Evolutionary conservation across 2,797 vertebrate species (phyloP), one percentile per base, ranked within the genome.

Genomic region (Parambassis ranga): DNA sequence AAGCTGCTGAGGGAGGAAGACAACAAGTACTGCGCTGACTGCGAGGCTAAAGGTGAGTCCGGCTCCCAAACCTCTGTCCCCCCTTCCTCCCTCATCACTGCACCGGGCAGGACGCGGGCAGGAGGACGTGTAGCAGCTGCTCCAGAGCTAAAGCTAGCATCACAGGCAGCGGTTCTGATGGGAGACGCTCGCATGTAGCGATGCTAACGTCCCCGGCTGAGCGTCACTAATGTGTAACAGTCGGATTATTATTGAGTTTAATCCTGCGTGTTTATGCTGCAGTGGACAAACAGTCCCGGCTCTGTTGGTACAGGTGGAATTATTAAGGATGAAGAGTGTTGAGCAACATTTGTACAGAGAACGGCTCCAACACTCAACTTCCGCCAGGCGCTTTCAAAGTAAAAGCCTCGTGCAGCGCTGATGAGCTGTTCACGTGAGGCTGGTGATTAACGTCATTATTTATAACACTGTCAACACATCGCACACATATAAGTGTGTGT

Each of bases 11-110:
- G 94, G 39, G 94, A 96, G 47, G 92, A 95, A 37, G 91, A 95
- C 84, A 96, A 97, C 91, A 97, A 96, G 88, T 93, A 92, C 85
- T 97, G 95, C 70, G 95, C 95, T 4, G 95, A 97, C 93, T 97
- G 95, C 58, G 94, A 95, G 85, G 95, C 95, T 5, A 97, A 96
- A 91, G 95, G 95, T 95, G 73, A 76, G 58, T 9, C 10, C 1
- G 18, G 7, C 59, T 8, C 11, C 3, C n/a, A 15, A 11, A 14
- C 0, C 43, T 6, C 2, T 27, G 22, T n/a, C n/a, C n/a, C n/a
- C n/a, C n/a, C n/a, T n/a, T n/a, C n/a, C n/a, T n/a, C n/a, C n/a
- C n/a, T n/a, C n/a, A n/a, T n/a, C n/a, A n/a, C n/a, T n/a, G n/a
- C n/a, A n/a, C n/a, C n/a, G n/a, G n/a, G n/a, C n/a, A n/a, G n/a